Evolutionary conservation across 2,113 vertebrate genomes (phyloP).

Genomic region (Nicator chloris): DNA sequence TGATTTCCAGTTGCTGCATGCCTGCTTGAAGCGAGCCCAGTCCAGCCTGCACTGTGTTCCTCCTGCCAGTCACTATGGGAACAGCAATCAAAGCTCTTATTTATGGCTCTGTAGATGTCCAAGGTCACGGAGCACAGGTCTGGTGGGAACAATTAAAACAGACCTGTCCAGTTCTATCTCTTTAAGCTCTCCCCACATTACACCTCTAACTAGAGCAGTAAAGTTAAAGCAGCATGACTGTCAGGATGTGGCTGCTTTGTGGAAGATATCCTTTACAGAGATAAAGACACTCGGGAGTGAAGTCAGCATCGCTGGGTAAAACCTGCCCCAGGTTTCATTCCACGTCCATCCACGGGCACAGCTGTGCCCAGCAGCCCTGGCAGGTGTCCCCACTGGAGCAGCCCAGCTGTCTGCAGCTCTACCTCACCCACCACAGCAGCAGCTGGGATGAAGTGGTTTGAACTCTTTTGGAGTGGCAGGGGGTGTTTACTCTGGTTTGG

Average conservation of each 20-base stretch:
- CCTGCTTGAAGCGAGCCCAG: constrained; percentile 21
- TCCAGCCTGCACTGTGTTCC: constrained; percentile 29
- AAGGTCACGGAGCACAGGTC: constrained; percentile 30
- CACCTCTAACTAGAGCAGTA: constrained; percentile 37
- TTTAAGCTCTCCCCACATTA: constrained; percentile 38
- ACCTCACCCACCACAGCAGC: accelerated
- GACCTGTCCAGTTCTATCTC: constrained; percentile 37
- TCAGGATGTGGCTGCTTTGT: constrained; percentile 28
- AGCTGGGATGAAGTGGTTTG: background rate
- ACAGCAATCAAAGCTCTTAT: constrained; percentile 59
- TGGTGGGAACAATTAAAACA: constrained; percentile 60
- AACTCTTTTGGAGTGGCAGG: background rate
- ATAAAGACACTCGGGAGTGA: background rate
- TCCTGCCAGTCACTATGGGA: constrained; percentile 63
- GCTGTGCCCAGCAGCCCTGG: background rate
- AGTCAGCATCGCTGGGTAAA: background rate
- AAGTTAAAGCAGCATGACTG: constrained; percentile 57
- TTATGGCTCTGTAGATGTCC: constrained; percentile 43
- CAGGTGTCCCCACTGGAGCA: background rate
- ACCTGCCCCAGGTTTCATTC: background rate
- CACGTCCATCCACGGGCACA: background rate
- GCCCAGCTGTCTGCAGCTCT: background rate
- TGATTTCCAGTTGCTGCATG: constrained; percentile 52
- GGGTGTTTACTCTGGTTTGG: background rate
- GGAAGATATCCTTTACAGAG: background rate